A percentile compares a stretch with the other conserved stretches of the same genome.
phyloP scores from a whole-genome alignment of 2,888 invertebrate species.

The Sericinus montela region DNA sequence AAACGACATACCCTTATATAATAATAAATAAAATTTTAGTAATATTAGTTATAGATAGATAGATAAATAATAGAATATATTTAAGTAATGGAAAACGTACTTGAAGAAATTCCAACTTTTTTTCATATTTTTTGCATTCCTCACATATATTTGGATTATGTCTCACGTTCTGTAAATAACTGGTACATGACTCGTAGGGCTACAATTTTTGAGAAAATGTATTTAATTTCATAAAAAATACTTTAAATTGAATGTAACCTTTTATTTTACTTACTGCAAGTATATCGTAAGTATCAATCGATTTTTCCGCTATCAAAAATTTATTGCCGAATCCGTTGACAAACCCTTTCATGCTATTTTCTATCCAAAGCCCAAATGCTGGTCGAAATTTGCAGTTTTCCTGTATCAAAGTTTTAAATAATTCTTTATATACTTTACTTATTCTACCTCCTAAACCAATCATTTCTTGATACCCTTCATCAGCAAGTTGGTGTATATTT shows the following conservation, averaged over 20 bases:
- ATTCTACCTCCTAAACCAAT: conserved; percentile 76
- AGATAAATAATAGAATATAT: too few species aligned
- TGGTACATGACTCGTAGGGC: conserved; percentile 47
- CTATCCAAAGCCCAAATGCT: conserved; percentile 74
- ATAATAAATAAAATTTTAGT: too few species aligned
- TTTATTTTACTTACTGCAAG: conserved; percentile 29
- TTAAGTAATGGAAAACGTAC: too few species aligned
- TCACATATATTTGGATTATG: conserved; percentile 34
- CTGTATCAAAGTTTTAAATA: conserved; percentile 69
- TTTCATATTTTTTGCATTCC: conserved; percentile 43
- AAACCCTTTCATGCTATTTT: conserved; percentile 81
- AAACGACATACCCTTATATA: too few species aligned
- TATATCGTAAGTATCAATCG: conserved; percentile 24
- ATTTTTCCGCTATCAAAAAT: conserved; percentile 26
- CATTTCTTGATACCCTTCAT: conserved; percentile 80
- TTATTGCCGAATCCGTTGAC: conserved; percentile 64
- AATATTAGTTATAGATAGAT: too few species aligned
- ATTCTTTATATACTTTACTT: conserved; percentile 48
- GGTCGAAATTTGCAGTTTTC: conserved; percentile 77
- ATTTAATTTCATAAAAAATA: not conserved
- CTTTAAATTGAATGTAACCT: not conserved
- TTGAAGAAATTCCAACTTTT: conserved; percentile 48
- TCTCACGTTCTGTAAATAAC: conserved; percentile 51
- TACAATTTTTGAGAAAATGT: conserved; percentile 6
- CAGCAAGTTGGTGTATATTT: conserved; percentile 41